Evolutionary conservation across 2,113 vertebrate species (phyloP), one percentile per base, ranked within the genome.

Genomic region (Gadus macrocephalus): DNA sequence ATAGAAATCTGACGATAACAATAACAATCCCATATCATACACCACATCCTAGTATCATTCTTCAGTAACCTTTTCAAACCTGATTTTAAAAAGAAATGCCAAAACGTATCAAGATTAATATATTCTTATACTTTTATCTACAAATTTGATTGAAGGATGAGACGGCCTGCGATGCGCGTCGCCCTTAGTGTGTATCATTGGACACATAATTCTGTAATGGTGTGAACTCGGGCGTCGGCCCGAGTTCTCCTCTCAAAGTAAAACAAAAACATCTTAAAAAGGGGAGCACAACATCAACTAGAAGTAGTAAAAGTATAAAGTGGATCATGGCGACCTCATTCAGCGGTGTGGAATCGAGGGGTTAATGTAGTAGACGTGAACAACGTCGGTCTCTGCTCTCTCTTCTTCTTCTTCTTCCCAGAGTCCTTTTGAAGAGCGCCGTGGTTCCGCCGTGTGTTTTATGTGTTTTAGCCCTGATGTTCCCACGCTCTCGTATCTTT

Each of bases 361-460:
- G 95, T 94, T 92, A 49, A 92, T 92, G 92, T 92, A 91, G 92
- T 91, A 93, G 92, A 83, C 93, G 91, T 94, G 92, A 91, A 87
- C 85, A 92, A 92, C 87, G 91, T 94, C 89, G 93, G 93, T 94
- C 94, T 95, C 91, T 89, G 93, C 94, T 94, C 93, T 25, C 4
- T 35, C 31, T 35, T 35, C 93, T 93, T 93, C 93, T 35, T 35
- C 31, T 35, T 35, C 93, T 93, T 93, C 93, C 90, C 87, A 86
- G n/a, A 87, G 91, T 93, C 93, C 94, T 93, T 93, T 94, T 93
- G 93, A 92, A 94, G 93, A 96, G 94, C 95, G 94, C 94, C 95
- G 8, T 96, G 95, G 93, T 95, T 93, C 93, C 94, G 92, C 82
- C 83, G 89, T 9, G 42, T 9, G 71, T 83, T 87, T 91, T 72